phyloP scores from a whole-genome alignment of 2,113 vertebrate genomes.

The Canis aureus region DNA sequence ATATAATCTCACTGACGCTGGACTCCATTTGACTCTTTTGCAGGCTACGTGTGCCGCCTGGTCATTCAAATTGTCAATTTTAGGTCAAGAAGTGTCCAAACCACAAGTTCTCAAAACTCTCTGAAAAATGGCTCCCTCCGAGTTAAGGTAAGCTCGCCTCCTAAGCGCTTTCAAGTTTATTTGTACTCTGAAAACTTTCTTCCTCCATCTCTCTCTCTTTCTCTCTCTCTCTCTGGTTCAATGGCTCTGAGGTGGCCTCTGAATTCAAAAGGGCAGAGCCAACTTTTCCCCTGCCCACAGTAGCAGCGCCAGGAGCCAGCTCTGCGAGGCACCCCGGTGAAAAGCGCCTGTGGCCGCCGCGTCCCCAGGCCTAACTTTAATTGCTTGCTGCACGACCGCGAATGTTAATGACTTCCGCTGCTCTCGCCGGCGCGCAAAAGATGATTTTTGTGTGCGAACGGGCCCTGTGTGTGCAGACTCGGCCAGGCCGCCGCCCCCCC shows the following conservation, averaged over 20 bases:
- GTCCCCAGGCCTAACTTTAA: conserved; percentile 89
- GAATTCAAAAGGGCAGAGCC: conserved; percentile 74
- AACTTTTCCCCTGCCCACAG: conserved; percentile 54
- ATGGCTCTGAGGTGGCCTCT: conserved; percentile 75
- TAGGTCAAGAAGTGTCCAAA: conserved; percentile 91
- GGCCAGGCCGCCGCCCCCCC: not conserved
- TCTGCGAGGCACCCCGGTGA: conserved; percentile 77
- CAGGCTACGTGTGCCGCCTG: conserved; percentile 95
- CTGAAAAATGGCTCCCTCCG: conserved; percentile 89
- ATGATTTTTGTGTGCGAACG: conserved; percentile 67
- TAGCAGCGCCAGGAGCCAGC: conserved; percentile 73
- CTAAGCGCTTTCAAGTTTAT: conserved; percentile 88
- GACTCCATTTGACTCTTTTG: conserved; percentile 98
- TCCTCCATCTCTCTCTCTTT: conserved; percentile 53
- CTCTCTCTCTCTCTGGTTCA: not conserved
- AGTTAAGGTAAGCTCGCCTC: conserved; percentile 94
- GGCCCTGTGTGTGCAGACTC: not conserved
- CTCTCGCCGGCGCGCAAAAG: conserved; percentile 83
- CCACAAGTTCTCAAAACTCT: conserved; percentile 90
- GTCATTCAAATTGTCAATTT: conserved; percentile 93
- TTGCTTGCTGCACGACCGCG: conserved; percentile 86
- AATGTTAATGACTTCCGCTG: conserved; percentile 89
- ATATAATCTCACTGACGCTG: conserved; percentile 99
- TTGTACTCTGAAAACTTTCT: conserved; percentile 84
- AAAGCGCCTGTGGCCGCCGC: conserved; percentile 84